Evolutionary conservation across 2,113 vertebrate species (phyloP).

Genomic region (Tricholaema leucomelas): DNA sequence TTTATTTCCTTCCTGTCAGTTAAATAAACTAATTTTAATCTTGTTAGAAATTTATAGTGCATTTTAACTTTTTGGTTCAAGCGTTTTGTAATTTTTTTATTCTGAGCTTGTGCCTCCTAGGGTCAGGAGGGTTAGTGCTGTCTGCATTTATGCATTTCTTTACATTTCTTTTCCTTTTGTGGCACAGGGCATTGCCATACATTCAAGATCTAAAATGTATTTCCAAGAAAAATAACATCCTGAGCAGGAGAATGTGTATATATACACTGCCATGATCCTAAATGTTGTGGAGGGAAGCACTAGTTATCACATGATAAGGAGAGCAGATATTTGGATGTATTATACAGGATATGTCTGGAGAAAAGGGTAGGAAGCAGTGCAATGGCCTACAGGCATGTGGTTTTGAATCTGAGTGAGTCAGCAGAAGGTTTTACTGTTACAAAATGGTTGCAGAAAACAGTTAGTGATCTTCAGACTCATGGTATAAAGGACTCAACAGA

Average conservation of each 20-base stretch:
- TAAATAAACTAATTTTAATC: not conserved
- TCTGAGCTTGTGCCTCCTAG: not conserved
- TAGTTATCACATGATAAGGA: not conserved
- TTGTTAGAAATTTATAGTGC: not conserved
- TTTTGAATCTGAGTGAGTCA: not conserved
- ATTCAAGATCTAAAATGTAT: not conserved
- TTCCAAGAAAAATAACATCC: not conserved
- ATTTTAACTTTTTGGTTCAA: not conserved
- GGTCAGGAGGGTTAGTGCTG: not conserved
- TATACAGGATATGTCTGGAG: not conserved
- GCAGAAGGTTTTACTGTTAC: not conserved
- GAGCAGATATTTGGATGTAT: not conserved
- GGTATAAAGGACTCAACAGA: not conserved
- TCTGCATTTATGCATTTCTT: not conserved
- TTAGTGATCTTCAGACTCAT: not conserved
- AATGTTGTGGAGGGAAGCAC: not conserved
- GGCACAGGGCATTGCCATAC: not conserved
- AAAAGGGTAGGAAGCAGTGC: not conserved
- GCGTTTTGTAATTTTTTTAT: not conserved
- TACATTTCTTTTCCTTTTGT: not conserved
- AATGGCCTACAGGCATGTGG: rapidly evolving
- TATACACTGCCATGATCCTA: not conserved
- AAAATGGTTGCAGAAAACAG: not conserved
- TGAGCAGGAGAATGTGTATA: not conserved
- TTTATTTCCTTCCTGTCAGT: not conserved